Evolutionary conservation across 2,888 invertebrate genomes (phyloP).

Genomic region (Lissonota sp.): DNA sequence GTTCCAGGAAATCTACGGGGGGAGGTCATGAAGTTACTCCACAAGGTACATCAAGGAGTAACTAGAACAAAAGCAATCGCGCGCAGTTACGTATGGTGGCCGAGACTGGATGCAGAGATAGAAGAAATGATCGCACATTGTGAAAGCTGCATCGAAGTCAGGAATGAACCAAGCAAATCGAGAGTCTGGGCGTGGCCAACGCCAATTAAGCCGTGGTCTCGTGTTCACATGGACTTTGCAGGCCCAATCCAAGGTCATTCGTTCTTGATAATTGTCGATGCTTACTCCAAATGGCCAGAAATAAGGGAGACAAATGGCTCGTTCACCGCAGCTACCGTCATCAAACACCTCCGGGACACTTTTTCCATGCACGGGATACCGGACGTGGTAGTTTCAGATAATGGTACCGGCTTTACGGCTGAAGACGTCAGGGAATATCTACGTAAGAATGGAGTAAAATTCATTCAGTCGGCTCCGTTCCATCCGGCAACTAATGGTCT

Average conservation of each 20-base stretch:
- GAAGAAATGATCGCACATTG: conserved; percentile 45
- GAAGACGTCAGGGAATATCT: too few species aligned
- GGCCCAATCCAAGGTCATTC: conserved; percentile 53
- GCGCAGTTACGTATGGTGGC: conserved; percentile 67
- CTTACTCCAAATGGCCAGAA: conserved; percentile 63
- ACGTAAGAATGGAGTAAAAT: neutral
- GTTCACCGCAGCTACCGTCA: conserved; percentile 40
- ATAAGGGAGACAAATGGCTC: conserved; percentile 19
- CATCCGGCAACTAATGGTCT: conserved; percentile 7
- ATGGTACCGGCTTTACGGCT: neutral
- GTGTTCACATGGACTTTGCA: conserved; percentile 61
- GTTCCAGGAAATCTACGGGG: conserved; percentile 25
- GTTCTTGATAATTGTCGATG: conserved; percentile 49
- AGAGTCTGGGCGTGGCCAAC: too few species aligned
- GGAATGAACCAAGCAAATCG: neutral
- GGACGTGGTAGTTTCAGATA: conserved; percentile 4
- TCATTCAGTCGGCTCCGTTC: neutral
- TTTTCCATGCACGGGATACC: conserved; percentile 49
- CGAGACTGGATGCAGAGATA: conserved; percentile 62
- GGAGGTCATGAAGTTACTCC: conserved; percentile 34
- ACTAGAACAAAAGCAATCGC: conserved; percentile 63
- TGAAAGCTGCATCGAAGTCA: neutral
- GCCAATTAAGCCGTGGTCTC: too few species aligned
- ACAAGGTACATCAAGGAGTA: conserved; percentile 47
- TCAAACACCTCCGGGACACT: conserved; percentile 44